A percentile compares a stretch with the other conserved stretches of the same genome.
phyloP scores from a whole-genome alignment of 1,140 invertebrate species.

The Drosophila arawakana region DNA sequence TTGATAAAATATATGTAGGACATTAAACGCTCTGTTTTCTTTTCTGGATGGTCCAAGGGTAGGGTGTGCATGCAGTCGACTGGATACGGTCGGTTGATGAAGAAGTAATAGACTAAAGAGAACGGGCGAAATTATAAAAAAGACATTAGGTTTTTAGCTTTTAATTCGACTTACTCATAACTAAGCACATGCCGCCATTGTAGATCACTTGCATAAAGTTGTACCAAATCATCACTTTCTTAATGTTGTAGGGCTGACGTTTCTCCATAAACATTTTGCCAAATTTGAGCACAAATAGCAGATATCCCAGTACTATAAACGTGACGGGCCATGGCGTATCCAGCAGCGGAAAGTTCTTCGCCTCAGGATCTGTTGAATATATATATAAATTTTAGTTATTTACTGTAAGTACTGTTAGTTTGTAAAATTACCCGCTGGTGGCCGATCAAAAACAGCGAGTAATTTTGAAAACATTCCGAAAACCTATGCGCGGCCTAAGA shows the following conservation, averaged over 20 bases:
- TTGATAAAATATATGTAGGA: slow-evolving; percentile 28
- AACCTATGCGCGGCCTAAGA: neutral
- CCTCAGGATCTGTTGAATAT: neutral
- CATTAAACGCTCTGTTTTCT: slow-evolving; percentile 1
- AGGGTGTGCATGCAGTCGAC: slow-evolving; percentile 8
- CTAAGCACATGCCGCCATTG: neutral
- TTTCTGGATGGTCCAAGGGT: slow-evolving; percentile 8
- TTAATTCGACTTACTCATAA: neutral
- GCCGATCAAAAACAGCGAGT: neutral
- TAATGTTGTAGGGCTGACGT: neutral
- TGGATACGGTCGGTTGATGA: neutral
- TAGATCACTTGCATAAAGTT: slow-evolving; percentile 20
- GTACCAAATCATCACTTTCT: neutral
- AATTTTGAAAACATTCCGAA: neutral
- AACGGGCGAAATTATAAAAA: neutral
- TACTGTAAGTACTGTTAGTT: neutral
- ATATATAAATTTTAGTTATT: neutral
- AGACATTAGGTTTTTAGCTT: neutral
- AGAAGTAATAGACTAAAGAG: neutral
- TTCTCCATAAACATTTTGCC: neutral
- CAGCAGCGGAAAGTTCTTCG: neutral
- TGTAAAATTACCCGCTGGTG: neutral
- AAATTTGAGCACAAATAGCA: slow-evolving; percentile 9
- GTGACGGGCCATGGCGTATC: neutral
- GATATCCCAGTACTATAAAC: neutral